A percentile compares a stretch with the other conserved stretches of the same genome.
phyloP scores from a whole-genome alignment of 1,140 invertebrate genomes.

The Pseudomyrmex gracilis region DNA sequence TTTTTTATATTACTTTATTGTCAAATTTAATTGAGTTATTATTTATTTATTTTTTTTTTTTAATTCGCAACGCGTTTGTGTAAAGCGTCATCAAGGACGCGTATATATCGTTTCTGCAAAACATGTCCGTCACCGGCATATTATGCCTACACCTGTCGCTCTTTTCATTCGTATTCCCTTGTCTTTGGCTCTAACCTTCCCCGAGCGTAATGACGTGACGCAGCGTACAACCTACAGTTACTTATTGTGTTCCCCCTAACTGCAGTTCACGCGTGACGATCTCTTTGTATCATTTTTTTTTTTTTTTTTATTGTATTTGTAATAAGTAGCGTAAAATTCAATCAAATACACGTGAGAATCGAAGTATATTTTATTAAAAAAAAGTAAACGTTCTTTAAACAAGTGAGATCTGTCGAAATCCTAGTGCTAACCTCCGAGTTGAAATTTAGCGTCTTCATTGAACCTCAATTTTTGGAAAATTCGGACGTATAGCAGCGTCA shows the following conservation, averaged over 20 bases:
- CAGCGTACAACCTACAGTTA: constrained; percentile 16
- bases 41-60: not conserved
- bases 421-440: no score
- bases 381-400: no score
- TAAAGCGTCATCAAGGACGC: constrained; percentile 37
- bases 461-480: no score
- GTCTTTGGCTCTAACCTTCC: constrained; percentile 27
- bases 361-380: no score
- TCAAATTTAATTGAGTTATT: no score
- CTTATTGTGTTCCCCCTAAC: constrained; percentile 21
- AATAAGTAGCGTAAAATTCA: no score
- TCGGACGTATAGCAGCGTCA: no score
- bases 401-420: no score
- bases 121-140: constrained; percentile 26
- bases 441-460: no score
- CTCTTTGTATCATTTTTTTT: not conserved
- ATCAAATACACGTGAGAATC: no score
- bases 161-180: constrained; percentile 39
- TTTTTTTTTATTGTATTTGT: no score
- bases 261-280: not conserved
- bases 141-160: constrained; percentile 57
- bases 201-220: constrained; percentile 20
- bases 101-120: constrained; percentile 40
- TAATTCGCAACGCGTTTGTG: not conserved
- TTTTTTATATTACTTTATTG: no score